Evolutionary conservation across 1,140 invertebrate species (phyloP).

Genomic region (Melanaphis sacchari): DNA sequence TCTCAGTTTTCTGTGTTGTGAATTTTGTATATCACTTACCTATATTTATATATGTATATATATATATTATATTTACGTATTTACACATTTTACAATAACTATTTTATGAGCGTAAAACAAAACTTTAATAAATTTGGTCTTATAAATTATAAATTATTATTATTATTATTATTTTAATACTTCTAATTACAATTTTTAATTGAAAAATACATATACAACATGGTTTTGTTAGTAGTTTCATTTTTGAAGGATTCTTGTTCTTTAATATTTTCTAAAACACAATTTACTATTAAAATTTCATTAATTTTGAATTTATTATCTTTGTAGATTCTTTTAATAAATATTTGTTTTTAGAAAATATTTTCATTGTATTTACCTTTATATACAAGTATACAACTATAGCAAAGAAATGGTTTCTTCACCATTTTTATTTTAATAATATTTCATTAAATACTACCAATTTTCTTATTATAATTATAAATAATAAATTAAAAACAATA

Average conservation of each 20-base stretch:
- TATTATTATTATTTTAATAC: neutral
- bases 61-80: too few species aligned
- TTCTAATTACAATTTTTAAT: neutral
- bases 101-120: neutral
- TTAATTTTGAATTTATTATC: too few species aligned
- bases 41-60: neutral
- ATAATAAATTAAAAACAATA: too few species aligned
- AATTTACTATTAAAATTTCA: too few species aligned
- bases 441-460: too few species aligned
- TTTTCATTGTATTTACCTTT: too few species aligned
- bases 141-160: neutral
- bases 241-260: neutral
- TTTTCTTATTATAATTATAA: too few species aligned
- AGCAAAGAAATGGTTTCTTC: too few species aligned
- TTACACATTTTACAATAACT: neutral
- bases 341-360: too few species aligned
- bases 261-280: neutral
- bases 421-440: too few species aligned
- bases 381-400: too few species aligned
- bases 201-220: neutral
- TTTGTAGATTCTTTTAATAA: too few species aligned
- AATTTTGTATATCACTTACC: neutral
- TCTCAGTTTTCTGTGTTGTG: neutral
- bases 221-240: neutral
- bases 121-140: neutral